Conservation (phyloP, 2,888 invertebrate species). For the Agriotes lineatus region DNA sequence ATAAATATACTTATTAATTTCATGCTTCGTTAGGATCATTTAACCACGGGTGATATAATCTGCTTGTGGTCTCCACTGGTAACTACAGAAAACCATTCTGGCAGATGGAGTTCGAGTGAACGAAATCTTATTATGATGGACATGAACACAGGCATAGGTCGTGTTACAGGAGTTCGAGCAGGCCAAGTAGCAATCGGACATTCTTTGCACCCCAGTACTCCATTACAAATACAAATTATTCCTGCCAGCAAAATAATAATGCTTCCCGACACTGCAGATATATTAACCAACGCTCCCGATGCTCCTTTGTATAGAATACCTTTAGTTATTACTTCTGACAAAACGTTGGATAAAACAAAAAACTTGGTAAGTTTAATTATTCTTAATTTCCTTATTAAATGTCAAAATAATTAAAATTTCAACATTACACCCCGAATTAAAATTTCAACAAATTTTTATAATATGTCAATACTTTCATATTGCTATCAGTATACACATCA, state of each 20-base stretch:
- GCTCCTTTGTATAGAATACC: conserved; percentile 52
- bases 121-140: conserved; percentile 56
- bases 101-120: conserved; percentile 64
- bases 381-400: too few relatives aligned
- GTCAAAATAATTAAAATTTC: too few relatives aligned
- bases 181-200: conserved; percentile 60
- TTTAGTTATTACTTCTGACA: conserved; percentile 57
- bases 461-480: not conserved
- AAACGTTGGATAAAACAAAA: conserved; percentile 54
- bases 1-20: not conserved
- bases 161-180: conserved; percentile 57
- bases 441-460: too few relatives aligned
- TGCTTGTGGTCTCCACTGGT: conserved; percentile 69
- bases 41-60: conserved; percentile 69
- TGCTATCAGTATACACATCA: not conserved
- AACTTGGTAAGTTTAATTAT: conserved; percentile 59
- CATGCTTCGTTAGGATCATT: conserved; percentile 55
- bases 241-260: conserved; percentile 58
- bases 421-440: too few relatives aligned
- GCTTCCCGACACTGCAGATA: conserved; percentile 47
- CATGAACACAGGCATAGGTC: conserved; percentile 61
- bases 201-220: conserved; percentile 59
- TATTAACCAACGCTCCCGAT: conserved; percentile 58
- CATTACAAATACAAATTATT: conserved; percentile 57
- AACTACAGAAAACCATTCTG: conserved; percentile 37